Evolutionary conservation across 2,888 invertebrate species (phyloP), one percentile per base, ranked within the genome.

Genomic region (Linyphia triangularis): DNA sequence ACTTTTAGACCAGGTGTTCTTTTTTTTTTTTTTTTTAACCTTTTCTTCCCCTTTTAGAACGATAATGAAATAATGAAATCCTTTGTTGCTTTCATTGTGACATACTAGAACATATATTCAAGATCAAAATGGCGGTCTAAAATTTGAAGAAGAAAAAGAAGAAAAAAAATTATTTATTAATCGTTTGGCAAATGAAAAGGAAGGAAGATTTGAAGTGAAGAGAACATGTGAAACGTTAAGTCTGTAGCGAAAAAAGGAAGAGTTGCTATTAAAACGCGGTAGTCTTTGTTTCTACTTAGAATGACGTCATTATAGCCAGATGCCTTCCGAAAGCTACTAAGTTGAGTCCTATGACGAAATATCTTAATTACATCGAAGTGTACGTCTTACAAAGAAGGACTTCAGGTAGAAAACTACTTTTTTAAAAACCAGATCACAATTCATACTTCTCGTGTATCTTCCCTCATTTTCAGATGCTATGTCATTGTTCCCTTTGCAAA

Each of bases 71-170:
- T 61, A 72, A 82, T 61, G 37, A 43, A 82, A 82, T 63, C 72
- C 82, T 82, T 82, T 82, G 82, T 82, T 40, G 16, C 82, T 72
- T 19, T 72, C 72, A 82, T 63, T 63, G 82, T 72, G 72, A 61
- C 59, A 57, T 81, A 81, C 59, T 59, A 26, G 65, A 26, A 22
- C 24, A 9, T 33, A 33, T 33, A 33, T 19, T 43, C 65, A 75
- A 33, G 40, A 33, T 37, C 40, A 26, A 24, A 40, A 37, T 40
- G 7, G 63, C 22, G 63, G 59, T 63, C 63, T 28, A 61, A n/a
- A 77, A 10, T 59, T 73, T 73, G 19, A 6, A 10, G 9, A 40
- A 37, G 59, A 59, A 43, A 70, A 51, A 37, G 2, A 72, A 9
- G 57, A 51, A 69, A 40, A 40, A 16, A 40, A 2, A 9, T 5